These are phyloP conservation scores for Paralinhomoeus sp. DNA, from an alignment of 2,888 invertebrate genomes.

Conservation along the genomic window DNA sequence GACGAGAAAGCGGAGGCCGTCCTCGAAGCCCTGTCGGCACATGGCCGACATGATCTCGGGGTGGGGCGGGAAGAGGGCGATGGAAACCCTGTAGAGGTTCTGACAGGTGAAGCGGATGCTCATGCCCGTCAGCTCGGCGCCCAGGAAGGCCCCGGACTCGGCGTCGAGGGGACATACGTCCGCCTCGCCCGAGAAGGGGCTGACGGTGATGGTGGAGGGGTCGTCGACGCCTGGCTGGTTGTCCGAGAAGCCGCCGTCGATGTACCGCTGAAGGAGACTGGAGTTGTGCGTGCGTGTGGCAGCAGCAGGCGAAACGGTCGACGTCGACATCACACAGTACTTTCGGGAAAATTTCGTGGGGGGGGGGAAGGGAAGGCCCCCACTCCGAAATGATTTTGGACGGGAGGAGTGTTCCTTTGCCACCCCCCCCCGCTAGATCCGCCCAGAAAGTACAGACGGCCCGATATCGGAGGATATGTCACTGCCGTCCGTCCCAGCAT, in stretches of 20 bases:
- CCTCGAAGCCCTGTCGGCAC: constrained; percentile 88
- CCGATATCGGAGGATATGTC: too few relatives aligned
- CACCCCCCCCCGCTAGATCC: too few relatives aligned
- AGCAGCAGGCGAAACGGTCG: too few relatives aligned
- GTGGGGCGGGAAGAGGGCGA: constrained; percentile 80
- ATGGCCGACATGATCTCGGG: constrained; percentile 62
- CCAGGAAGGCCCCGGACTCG: constrained; percentile 19
- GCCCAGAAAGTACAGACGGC: too few relatives aligned
- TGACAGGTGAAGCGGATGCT: constrained; percentile 48
- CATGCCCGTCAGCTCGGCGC: constrained; percentile 26
- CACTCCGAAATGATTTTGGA: too few relatives aligned
- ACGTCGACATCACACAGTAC: too few relatives aligned
- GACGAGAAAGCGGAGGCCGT: constrained; percentile 28
- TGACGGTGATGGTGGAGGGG: constrained; percentile 48
- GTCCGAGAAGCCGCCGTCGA: constrained; percentile 87
- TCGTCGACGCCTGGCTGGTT: constrained; percentile 76
- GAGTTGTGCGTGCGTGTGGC: too few relatives aligned
- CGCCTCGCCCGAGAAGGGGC: constrained; percentile 85
- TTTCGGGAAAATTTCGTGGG: too few relatives aligned
- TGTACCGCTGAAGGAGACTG: constrained; percentile 36
- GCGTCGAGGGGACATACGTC: constrained; percentile 74
- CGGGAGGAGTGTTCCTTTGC: too few relatives aligned
- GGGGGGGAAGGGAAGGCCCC: too few relatives aligned
- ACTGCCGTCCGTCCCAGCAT: too few relatives aligned
- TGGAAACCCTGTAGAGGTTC: constrained; percentile 72